These are phyloP conservation scores for Indicator indicator DNA, from an alignment of 2,113 vertebrate species.

Conservation along the genomic window DNA sequence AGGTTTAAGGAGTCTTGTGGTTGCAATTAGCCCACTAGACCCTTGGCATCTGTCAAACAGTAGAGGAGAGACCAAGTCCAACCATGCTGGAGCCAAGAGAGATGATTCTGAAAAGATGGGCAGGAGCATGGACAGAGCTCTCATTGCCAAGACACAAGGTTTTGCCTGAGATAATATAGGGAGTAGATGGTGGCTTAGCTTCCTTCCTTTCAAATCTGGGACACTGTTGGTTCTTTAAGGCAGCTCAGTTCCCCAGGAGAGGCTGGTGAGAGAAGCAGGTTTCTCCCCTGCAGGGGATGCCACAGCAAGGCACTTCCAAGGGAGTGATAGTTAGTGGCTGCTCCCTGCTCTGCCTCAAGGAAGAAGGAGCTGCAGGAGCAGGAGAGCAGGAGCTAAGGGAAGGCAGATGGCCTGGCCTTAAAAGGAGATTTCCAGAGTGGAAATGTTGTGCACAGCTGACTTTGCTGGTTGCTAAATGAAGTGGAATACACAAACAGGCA, in stretches of 20 bases:
- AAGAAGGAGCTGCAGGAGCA: neutral
- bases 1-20: neutral
- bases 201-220: neutral
- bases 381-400: neutral
- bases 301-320: neutral
- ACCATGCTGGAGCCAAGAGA: neutral
- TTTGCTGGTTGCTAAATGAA: constrained; percentile 19
- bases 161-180: neutral
- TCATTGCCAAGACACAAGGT: neutral
- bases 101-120: rapidly evolving
- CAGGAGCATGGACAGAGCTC: neutral
- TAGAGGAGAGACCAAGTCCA: neutral
- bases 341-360: neutral
- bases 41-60: neutral
- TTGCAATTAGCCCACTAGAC: neutral
- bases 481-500: neutral
- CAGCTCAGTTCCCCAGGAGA: neutral
- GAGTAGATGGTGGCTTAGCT: neutral
- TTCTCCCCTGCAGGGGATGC: neutral
- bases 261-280: neutral
- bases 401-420: neutral
- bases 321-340: rapidly evolving
- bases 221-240: neutral
- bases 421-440: constrained; percentile 31
- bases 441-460: neutral